Conservation (phyloP, 1,140 invertebrate species). For the Lycorma delicatula region DNA sequence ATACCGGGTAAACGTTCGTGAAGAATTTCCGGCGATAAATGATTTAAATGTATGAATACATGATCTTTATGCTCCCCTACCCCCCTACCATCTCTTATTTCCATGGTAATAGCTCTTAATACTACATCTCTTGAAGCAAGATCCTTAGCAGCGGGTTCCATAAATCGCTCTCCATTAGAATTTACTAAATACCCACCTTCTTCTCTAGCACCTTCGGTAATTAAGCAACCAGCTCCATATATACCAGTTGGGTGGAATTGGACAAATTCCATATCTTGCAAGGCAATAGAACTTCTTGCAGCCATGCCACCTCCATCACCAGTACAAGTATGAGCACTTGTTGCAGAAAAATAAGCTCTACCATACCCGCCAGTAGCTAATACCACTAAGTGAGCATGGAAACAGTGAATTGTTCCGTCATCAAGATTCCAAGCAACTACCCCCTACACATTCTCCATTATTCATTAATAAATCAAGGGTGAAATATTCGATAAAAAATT, state of each 20-base stretch:
- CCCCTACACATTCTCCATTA: slow-evolving; percentile 55
- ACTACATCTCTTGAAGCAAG: slow-evolving; percentile 78
- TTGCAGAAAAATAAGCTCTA: slow-evolving; percentile 73
- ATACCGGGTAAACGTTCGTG: slow-evolving; percentile 47
- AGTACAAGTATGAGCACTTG: slow-evolving; percentile 78
- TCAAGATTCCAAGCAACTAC: slow-evolving; percentile 68
- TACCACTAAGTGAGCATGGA: slow-evolving; percentile 43
- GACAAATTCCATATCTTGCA: slow-evolving; percentile 75
- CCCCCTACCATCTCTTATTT: slow-evolving; percentile 74
- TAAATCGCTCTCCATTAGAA: slow-evolving; percentile 72
- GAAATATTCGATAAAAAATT: slow-evolving; percentile 80
- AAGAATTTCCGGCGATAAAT: slow-evolving; percentile 64
- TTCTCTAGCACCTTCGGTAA: slow-evolving; percentile 71
- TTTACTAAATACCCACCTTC: slow-evolving; percentile 79
- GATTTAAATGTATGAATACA: slow-evolving; percentile 67
- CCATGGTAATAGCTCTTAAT: slow-evolving; percentile 70
- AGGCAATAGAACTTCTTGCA: slow-evolving; percentile 60
- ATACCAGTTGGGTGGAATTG: slow-evolving; percentile 81
- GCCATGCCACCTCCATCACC: slow-evolving; percentile 76
- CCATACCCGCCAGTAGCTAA: slow-evolving; percentile 55
- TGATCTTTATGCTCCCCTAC: slow-evolving; percentile 74
- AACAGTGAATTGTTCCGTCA: slow-evolving; percentile 72
- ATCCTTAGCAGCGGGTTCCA: slow-evolving; percentile 84
- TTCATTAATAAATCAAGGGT: slow-evolving; percentile 75
- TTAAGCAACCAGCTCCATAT: slow-evolving; percentile 60